Base-by-base conservation (phyloP, 1,140 invertebrate species). In the Lasaia peninsularis region DNA sequence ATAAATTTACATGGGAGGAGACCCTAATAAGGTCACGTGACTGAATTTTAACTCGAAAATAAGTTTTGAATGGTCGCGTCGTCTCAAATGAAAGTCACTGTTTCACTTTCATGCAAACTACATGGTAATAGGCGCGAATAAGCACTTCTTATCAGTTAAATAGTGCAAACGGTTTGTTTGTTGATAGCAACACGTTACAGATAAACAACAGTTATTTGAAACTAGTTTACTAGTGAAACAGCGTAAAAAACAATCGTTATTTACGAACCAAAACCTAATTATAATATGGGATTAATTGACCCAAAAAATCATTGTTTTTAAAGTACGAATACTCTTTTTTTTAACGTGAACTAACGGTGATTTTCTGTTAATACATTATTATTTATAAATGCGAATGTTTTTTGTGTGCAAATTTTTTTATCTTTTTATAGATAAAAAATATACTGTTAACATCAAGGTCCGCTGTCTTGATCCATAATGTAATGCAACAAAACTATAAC, bases 71-170 rank as follows among this genome's bases (percentile, higher is more conserved):
- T 40, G 16, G 37, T 18, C 12, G 37, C 58, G 54, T n/a, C n/a
- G n/a, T n/a, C 51, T 52, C 33, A 28, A 18, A 57, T 48, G 63
- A 65, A 62, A 65, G 66, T 70, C 68, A 58, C 51, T 65, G 61
- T 78, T 75, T 78, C 71, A 68, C 77, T 82, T 79, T 81, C 75
- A 40, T 71, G 66, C 59, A 65, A 71, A 69, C 74, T 73, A 70
- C 69, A 55, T 65, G 65, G 64, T 66, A 62, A 65, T 51, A 59
- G 50, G 14, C 2, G 37, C 7, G 16, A 16, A 40, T 16, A 40
- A 40, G 14, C 2, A 20, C 18, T 20, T 44, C 16, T 11, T 44
- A 44, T 44, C 40, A 44, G 14, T 44, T 44, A 11, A 44, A 44
- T 44, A 4, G 40, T 16, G 16, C 16, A 44, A 20, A 44, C 40